These are phyloP conservation scores for Acleris literana DNA, from an alignment of 2,888 invertebrate genomes.

Conservation along the genomic window DNA sequence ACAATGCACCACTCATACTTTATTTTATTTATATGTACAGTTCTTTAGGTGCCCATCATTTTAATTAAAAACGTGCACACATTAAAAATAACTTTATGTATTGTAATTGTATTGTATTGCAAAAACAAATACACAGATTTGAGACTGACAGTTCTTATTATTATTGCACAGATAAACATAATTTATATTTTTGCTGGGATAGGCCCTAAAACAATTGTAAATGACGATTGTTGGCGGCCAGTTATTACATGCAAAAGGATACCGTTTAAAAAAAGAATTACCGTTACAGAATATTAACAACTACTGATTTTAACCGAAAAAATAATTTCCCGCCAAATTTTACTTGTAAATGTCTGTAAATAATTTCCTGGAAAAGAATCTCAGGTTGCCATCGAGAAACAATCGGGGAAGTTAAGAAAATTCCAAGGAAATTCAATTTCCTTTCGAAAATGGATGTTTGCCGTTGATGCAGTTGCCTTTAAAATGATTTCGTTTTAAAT, in stretches of 20 bases:
- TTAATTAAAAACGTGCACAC: too few species aligned
- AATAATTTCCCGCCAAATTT: constrained; percentile 22
- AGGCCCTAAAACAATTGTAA: too few species aligned
- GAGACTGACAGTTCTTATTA: too few species aligned
- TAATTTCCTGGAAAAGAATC: constrained; percentile 31
- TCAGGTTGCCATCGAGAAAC: constrained; percentile 32
- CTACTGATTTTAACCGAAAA: constrained; percentile 5
- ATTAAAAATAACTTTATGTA: too few species aligned
- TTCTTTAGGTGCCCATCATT: too few species aligned
- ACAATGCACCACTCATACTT: neutral
- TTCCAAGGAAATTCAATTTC: constrained; percentile 36
- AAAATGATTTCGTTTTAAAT: constrained; percentile 30
- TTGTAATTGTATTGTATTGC: too few species aligned
- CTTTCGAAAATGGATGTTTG: constrained; percentile 33
- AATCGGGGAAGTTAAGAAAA: constrained; percentile 36
- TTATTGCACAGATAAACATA: too few species aligned
- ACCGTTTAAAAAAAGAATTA: too few species aligned
- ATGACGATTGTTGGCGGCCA: too few species aligned
- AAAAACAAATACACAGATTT: too few species aligned
- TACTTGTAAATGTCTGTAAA: constrained; percentile 31
- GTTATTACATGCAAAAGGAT: too few species aligned
- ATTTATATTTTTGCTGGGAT: too few species aligned
- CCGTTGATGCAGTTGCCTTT: constrained; percentile 34
- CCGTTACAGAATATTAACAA: constrained; percentile 24
- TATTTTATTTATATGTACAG: neutral